Evolutionary conservation across 2,888 invertebrate genomes (phyloP).

Genomic region (Rhyacophila evoluta): DNA sequence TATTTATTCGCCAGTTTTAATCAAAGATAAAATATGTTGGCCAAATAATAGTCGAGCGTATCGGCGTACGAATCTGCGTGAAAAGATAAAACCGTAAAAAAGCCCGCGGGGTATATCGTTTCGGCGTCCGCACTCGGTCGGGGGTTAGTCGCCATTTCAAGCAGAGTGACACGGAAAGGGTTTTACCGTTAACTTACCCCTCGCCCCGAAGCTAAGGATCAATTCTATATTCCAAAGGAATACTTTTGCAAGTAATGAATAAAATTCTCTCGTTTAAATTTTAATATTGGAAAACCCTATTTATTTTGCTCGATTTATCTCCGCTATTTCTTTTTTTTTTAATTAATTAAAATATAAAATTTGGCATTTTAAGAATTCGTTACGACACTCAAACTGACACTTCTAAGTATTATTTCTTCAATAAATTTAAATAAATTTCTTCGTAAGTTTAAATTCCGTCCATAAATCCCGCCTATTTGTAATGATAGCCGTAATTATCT

Average conservation of each 20-base stretch:
- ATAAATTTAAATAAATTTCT: no score
- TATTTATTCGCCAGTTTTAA: slow-evolving; percentile 3
- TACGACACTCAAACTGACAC: no score
- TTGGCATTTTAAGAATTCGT: no score
- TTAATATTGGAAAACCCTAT: no score
- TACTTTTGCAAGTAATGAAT: background rate
- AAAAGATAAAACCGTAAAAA: slow-evolving; percentile 35
- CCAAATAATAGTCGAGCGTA: background rate
- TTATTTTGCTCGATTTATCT: no score
- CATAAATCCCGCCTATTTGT: no score
- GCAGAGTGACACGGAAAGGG: slow-evolving; percentile 51
- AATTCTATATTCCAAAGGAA: background rate
- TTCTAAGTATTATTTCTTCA: no score
- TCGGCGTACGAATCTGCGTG: background rate
- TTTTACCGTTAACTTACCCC: slow-evolving; percentile 44
- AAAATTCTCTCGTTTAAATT: background rate
- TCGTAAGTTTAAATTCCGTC: no score
- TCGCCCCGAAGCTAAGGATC: slow-evolving; percentile 23
- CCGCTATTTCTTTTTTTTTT: no score
- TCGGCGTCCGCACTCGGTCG: slow-evolving; percentile 29
- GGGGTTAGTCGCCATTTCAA: slow-evolving; percentile 26
- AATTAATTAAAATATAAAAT: no score
- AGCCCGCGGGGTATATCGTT: slow-evolving; percentile 9
- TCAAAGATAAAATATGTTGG: slow-evolving; percentile 11
- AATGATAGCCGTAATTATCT: no score